phyloP scores from a whole-genome alignment of 2,797 vertebrate species.

The Tokudaia tokunoshimensis region DNA sequence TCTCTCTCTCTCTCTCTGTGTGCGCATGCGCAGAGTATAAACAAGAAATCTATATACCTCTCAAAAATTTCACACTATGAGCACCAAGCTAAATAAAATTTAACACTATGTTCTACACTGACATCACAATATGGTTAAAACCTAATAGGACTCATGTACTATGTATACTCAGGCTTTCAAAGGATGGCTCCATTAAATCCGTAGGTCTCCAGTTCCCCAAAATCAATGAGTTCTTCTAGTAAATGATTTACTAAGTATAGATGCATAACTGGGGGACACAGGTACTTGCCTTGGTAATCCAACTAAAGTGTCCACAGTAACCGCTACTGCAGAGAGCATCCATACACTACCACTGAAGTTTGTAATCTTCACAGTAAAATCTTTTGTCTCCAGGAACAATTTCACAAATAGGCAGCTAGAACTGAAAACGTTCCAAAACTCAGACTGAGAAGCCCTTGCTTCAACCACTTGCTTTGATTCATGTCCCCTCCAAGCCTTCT shows the following conservation, averaged over 20 bases:
- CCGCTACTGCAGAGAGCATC: neutral
- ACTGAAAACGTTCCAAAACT: neutral
- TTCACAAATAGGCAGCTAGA: neutral
- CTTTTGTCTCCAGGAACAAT: neutral
- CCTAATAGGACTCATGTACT: neutral
- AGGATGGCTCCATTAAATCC: neutral
- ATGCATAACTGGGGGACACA: neutral
- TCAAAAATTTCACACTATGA: neutral
- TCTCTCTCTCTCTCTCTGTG: neutral
- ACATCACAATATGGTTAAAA: neutral
- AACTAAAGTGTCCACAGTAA: neutral
- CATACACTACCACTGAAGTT: neutral
- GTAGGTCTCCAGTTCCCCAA: neutral
- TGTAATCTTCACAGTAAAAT: neutral
- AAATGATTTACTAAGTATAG: neutral
- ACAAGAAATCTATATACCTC: neutral
- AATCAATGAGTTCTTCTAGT: neutral
- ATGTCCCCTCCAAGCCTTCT: slow-evolving; percentile 24
- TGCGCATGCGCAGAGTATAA: neutral
- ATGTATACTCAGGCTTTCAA: neutral
- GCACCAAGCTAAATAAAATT: neutral
- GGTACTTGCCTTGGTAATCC: neutral
- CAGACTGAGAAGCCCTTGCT: neutral
- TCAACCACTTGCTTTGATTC: slow-evolving; percentile 32
- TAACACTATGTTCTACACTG: neutral